Base-by-base conservation (phyloP, 2,113 vertebrate species). In the Nothobranchius kuhntae region DNA sequence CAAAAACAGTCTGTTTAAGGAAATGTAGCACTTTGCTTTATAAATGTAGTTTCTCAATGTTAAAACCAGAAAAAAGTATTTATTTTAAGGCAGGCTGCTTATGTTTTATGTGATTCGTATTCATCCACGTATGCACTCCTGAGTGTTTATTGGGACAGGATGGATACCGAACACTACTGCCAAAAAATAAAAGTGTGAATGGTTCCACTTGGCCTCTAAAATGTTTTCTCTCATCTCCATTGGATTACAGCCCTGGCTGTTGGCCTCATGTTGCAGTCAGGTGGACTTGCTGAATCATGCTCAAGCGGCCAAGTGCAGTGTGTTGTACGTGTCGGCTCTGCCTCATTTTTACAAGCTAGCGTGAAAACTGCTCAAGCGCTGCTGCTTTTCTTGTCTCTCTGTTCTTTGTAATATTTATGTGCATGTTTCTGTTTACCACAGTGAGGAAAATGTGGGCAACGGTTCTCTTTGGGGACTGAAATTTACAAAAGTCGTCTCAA, bases 241-340 rank as follows among this genome's bases (percentile, higher is more conserved):
- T 68, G 72, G 75, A 75, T 68, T 70, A 78, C 65, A 76, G 7
- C 17, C 71, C 81, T 63, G 66, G 63, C 78, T 63, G 66, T 59
- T 67, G 60, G 75, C 63, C 57, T 13, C 59, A 56, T 57, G 61
- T 55, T 53, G 9, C 69, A 73, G 63, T 66, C 70, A 79, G 81
- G 85, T 72, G 61, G 72, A 51, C 54, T 64, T 9, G 30, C 47
- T 74, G 68, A 73, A 64, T 69, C 61, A 76, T 56, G 66, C 75
- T 60, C 74, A 59, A 46, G 65, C 59, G 54, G 69, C 80, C 80
- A 78, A 73, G 53, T 67, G 30, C 56, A 71, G 53, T 62, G 17
- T 55, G 73, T 55, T 26, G 68, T 53, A 50, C 50, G 50, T 83
- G 72, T 77, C 69, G 55, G 64, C 65, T 71, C 70, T 65, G 53